Conservation (phyloP, 1,140 invertebrate genomes). For the Dreissena rostriformis region DNA sequence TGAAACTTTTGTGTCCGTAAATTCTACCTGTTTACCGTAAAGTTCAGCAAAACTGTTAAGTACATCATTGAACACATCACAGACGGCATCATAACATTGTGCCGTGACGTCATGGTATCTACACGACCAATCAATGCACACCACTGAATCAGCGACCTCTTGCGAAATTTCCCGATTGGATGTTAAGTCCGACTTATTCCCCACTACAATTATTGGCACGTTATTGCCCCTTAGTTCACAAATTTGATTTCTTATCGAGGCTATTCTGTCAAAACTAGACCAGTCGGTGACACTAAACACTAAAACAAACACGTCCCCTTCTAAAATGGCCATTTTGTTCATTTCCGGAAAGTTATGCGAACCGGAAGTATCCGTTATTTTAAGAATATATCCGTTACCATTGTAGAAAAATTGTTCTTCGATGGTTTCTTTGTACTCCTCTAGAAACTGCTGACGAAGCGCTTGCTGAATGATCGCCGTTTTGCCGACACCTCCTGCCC, state of each 20-base stretch:
- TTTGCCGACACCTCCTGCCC: slow-evolving; percentile 32
- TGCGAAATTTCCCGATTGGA: neutral
- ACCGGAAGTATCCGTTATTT: slow-evolving; percentile 48
- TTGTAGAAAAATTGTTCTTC: slow-evolving; percentile 38
- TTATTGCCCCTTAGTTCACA: slow-evolving; percentile 3
- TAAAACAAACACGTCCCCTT: slow-evolving; percentile 36
- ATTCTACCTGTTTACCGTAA: slow-evolving; percentile 4
- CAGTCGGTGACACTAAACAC: slow-evolving; percentile 34
- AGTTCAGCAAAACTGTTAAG: slow-evolving; percentile 13
- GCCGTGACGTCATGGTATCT: slow-evolving; percentile 33
- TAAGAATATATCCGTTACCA: slow-evolving; percentile 12
- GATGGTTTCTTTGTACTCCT: slow-evolving; percentile 29
- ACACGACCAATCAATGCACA: slow-evolving; percentile 29
- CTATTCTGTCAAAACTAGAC: slow-evolving; percentile 33
- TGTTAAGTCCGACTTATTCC: slow-evolving; percentile 24
- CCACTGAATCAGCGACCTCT: slow-evolving; percentile 40
- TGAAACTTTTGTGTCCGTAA: neutral
- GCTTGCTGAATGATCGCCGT: slow-evolving; percentile 27
- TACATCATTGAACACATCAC: slow-evolving; percentile 37
- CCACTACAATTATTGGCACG: slow-evolving; percentile 20
- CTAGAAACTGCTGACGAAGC: slow-evolving; percentile 21
- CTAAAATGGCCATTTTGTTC: slow-evolving; percentile 31
- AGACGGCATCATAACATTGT: neutral
- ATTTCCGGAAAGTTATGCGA: slow-evolving; percentile 47
- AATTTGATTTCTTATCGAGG: slow-evolving; percentile 26